These are phyloP conservation scores for Tachina grossa DNA, from an alignment of 2,888 invertebrate genomes.

Conservation along the genomic window DNA sequence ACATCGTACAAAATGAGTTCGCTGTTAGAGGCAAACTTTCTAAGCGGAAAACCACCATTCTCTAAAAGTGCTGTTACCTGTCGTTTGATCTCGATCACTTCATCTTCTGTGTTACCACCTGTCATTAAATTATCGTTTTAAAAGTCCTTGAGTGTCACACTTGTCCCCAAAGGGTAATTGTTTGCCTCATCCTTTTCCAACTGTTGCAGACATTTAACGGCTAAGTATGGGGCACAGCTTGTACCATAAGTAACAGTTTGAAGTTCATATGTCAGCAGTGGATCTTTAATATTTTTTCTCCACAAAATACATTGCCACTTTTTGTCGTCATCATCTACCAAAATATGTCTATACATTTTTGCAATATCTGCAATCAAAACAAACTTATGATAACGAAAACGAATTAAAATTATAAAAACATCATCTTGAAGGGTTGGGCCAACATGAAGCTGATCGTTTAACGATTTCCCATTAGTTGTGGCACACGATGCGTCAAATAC, in stretches of 20 bases:
- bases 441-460: too few relatives aligned
- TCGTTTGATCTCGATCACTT: constrained; percentile 56
- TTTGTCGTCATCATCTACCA: too few relatives aligned
- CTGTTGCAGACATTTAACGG: constrained; percentile 33
- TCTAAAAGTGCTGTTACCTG: constrained; percentile 56
- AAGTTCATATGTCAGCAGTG: constrained; percentile 9
- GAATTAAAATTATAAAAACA: too few relatives aligned
- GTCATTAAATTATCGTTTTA: constrained; percentile 72
- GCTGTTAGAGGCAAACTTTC: constrained; percentile 68
- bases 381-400: too few relatives aligned
- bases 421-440: too few relatives aligned
- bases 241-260: constrained; percentile 67
- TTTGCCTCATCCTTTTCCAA: constrained; percentile 41
- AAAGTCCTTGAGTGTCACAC: constrained; percentile 62
- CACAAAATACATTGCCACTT: constrained; percentile 68
- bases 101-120: constrained; percentile 51
- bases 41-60: constrained; percentile 59
- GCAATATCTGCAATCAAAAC: too few relatives aligned
- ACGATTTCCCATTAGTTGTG: too few relatives aligned
- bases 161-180: constrained; percentile 68
- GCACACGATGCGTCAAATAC: constrained; percentile 57
- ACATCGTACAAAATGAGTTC: constrained; percentile 35
- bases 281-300: constrained; percentile 21
- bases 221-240: constrained; percentile 63
- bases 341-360: too few relatives aligned